Base-by-base conservation (phyloP, 2,797 vertebrate species). In the Chloroceryle amazona region DNA sequence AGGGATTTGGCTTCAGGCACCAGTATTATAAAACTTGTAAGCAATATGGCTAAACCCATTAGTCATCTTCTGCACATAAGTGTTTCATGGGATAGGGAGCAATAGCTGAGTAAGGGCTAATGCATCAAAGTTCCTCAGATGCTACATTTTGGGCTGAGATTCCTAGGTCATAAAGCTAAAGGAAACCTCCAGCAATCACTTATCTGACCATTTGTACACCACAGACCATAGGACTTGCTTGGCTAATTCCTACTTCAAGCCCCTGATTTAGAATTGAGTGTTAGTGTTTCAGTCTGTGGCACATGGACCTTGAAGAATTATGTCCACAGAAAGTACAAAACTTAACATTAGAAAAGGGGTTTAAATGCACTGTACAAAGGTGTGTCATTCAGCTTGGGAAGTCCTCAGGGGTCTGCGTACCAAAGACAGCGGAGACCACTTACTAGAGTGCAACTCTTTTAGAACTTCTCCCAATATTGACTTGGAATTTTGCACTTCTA, bases 31-130 rank as follows among this genome's bases (percentile, higher is more conserved):
- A 83, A 93, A 89, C 46, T 62, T 86, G 31, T 70, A 90, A 89
- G 89, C 63, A 95, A 49, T 68, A 70, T 28, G 65, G 75, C 81
- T 94, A 83, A 95, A 92, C 17, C 41, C 94, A 81, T 93, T 81
- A 90, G 75, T 86, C 79, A 90, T 83, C 92, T 93, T 81, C 66
- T 87, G 57, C 66, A 58, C 17, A 0, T 35, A 65, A 65, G 33
- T 23, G 46, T 68, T 93, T 81, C 9, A 1, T 15, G 73, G 74
- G 14, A 57, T 13, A 41, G 51, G 26, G 31, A 89, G 37, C 1
- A 5, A 66, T 39, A 90, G 75, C 80, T 86, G 82, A 90, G 46
- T 72, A 72, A 91, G 70, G n/a, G 15, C 54, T 72, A 66, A 74
- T 23, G 58, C 65, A 72, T 39, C 61, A 11, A 2, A 18, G 33